Base-by-base conservation (phyloP, 2,888 invertebrate species). In the Petrolisthes manimaculis region DNA sequence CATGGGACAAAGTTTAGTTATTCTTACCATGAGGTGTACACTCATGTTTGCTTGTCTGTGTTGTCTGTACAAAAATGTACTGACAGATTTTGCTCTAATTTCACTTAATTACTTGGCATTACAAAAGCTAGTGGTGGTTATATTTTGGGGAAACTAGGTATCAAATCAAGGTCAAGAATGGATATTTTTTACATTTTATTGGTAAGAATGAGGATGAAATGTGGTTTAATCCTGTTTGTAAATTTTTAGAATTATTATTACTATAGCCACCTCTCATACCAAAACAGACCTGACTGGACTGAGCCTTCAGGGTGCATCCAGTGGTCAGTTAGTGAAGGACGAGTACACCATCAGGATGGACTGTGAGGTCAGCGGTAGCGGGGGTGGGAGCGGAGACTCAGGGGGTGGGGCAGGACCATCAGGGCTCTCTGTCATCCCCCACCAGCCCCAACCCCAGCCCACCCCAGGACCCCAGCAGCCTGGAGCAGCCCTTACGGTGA, bases 271-370 rank as follows among this genome's bases (percentile, higher is more conserved):
- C 67, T 78, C 67, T 9, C 24, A 53, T 71, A 51, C 78, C 86
- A 86, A 86, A 83, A 77, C 94, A 96, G 97, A 98, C 95, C 94
- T 98, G 91, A 98, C 98, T 86, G 98, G 98, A 21, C 94, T 98
- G 85, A 98, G 97, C 9, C 94, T 98, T 84, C 94, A 94, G 89
- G 97, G 97, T 93, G 95, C 97, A 4, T 86, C 91, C 9, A 95
- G 97, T 6, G 96, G 96, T 92, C 95, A 97, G 91, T 94, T 97
- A 61, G 37, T 37, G 37, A 98, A 98, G 93, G 98, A 98, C 94
- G 98, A 98, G 93, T 98, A 97, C 93, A 96, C 96, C 81, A 96
- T 96, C 51, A 96, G 96, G 61, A 92, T 91, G 88, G 91, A 90
- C 77, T 90, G 92, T 83, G 92, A 91, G 69, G 89, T 90, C 83